Evolutionary conservation across 2,888 invertebrate species (phyloP).

Genomic region (Eupithecia pulchellata): DNA sequence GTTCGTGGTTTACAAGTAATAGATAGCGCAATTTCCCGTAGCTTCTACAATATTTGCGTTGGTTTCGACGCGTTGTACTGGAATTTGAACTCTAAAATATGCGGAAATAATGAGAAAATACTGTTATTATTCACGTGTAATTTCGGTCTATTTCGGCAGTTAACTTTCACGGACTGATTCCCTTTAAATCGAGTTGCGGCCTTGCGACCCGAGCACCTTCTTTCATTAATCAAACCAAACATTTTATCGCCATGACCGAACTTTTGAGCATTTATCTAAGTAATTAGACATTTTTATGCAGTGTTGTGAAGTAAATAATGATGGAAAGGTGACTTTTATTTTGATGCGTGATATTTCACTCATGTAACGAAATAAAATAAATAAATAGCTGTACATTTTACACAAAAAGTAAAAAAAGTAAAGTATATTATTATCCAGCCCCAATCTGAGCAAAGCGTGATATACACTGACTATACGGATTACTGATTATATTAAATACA

Average conservation of each 20-base stretch:
- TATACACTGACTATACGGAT: too few species aligned
- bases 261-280: slow-evolving; percentile 30
- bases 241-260: slow-evolving; percentile 34
- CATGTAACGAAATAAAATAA: background rate
- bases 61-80: slow-evolving; percentile 38
- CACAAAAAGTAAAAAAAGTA: too few species aligned
- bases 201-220: slow-evolving; percentile 37
- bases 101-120: slow-evolving; percentile 41
- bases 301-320: slow-evolving; percentile 17
- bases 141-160: slow-evolving; percentile 40
- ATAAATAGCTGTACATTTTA: too few species aligned
- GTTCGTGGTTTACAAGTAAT: slow-evolving; percentile 41
- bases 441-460: too few species aligned
- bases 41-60: slow-evolving; percentile 44
- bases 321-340: slow-evolving; percentile 1
- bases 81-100: slow-evolving; percentile 41
- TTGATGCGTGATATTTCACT: slow-evolving; percentile 3
- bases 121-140: slow-evolving; percentile 40
- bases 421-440: too few species aligned
- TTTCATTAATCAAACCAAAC: slow-evolving; percentile 42
- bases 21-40: slow-evolving; percentile 47
- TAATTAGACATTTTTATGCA: slow-evolving; percentile 29
- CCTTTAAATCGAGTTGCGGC: slow-evolving; percentile 46
- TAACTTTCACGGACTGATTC: slow-evolving; percentile 52
- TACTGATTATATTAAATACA: too few species aligned